Evolutionary conservation across 2,113 vertebrate genomes (phyloP).

Genomic region (Anseranas semipalmata): DNA sequence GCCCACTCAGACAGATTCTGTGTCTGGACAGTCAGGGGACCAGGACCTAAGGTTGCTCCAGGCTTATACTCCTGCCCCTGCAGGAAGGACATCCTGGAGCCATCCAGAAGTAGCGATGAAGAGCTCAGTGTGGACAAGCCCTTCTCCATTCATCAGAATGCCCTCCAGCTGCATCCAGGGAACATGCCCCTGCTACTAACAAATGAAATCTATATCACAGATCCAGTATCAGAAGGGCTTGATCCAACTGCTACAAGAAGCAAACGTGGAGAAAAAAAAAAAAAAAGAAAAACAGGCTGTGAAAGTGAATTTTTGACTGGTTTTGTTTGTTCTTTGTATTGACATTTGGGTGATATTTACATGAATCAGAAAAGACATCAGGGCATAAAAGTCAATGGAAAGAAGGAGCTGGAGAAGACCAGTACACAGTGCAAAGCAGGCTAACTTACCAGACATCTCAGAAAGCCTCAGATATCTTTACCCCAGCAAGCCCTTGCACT

Average conservation of each 20-base stretch:
- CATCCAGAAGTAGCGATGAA: fast-evolving
- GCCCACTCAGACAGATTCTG: background rate
- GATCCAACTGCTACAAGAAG: background rate
- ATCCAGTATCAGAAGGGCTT: background rate
- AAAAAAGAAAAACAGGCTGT: background rate
- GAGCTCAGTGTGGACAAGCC: background rate
- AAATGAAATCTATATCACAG: background rate
- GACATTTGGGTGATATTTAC: background rate
- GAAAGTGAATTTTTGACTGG: background rate
- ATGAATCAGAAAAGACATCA: background rate
- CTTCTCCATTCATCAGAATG: background rate
- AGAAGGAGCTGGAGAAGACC: background rate
- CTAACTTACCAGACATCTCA: background rate
- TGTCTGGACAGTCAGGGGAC: background rate
- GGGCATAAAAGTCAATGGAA: background rate
- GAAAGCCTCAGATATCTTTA: background rate
- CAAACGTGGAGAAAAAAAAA: background rate
- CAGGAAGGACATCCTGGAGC: background rate
- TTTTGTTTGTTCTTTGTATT: background rate
- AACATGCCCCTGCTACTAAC: background rate
- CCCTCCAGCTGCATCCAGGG: background rate
- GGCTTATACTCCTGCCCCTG: background rate
- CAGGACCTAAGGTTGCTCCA: background rate
- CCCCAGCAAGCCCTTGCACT: background rate
- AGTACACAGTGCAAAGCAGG: background rate